Evolutionary conservation across 2,888 invertebrate genomes (phyloP).

Genomic region (Orchesellides sinensis): DNA sequence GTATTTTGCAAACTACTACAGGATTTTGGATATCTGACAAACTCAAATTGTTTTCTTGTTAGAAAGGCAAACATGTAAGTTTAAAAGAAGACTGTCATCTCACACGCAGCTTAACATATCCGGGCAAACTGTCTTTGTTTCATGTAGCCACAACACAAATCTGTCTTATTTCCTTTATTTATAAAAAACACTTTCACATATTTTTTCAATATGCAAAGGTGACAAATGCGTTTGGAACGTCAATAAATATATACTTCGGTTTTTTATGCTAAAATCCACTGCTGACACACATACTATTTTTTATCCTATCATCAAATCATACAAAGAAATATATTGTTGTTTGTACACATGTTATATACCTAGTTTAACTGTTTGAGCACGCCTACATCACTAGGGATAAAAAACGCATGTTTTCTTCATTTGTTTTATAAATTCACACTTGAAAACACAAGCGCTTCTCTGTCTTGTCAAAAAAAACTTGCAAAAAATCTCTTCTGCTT

Average conservation of each 20-base stretch:
- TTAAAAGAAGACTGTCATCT: too few relatives aligned
- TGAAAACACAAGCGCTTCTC: background rate
- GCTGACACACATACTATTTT: constrained; percentile 5
- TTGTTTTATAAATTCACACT: background rate
- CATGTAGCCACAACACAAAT: constrained; percentile 13
- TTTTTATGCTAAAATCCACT: background rate
- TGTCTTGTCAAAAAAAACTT: too few relatives aligned
- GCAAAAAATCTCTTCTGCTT: too few relatives aligned
- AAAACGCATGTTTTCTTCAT: background rate
- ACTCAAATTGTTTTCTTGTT: background rate
- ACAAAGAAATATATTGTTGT: too few relatives aligned
- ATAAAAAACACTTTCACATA: background rate
- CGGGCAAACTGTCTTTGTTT: too few relatives aligned
- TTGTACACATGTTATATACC: constrained; percentile 1
- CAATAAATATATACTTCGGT: background rate
- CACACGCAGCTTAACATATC: too few relatives aligned
- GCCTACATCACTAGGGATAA: too few relatives aligned
- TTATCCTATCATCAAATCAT: too few relatives aligned
- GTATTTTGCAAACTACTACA: too few relatives aligned
- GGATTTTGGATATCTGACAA: too few relatives aligned
- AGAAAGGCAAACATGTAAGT: background rate
- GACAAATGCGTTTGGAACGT: background rate
- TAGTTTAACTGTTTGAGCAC: too few relatives aligned
- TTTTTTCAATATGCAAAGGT: too few relatives aligned
- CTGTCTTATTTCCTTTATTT: background rate